Base-by-base conservation (phyloP, 2,797 vertebrate genomes). In the Mycteria americana region DNA sequence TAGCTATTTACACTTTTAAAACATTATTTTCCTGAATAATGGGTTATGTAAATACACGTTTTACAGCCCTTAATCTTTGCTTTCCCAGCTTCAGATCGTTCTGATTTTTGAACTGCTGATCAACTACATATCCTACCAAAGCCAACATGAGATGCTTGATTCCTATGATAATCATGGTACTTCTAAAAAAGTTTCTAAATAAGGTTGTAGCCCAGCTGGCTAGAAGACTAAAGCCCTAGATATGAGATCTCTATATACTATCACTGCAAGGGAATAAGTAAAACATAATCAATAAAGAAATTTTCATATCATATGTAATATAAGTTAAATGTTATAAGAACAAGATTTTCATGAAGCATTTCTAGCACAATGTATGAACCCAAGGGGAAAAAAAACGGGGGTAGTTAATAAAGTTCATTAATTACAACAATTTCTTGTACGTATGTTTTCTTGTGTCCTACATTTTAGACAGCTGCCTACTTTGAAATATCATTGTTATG, bases 391-490 rank as follows among this genome's bases (percentile, higher is more conserved):
- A 11, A 11, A 23, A n/a, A 24, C 76, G 75, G 30, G 17, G 86
- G 45, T 69, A 53, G 30, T 82, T 91, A 73, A 85, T 82, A 63
- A 75, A 41, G 41, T 46, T 91, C 30, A 45, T 86, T 89, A 91
- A 88, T 95, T 84, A 51, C 9, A 59, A 48, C 37, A 70, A 19
- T 77, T 70, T 92, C 35, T 80, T 85, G 19, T 7, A 33, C 35
- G 23, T 68, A 51, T 56, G 30, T 73, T 91, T 95, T 81, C 51
- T n/a, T 30, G 33, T 69, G 45, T 85, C 76, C 73, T 93, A 53
- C 69, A 94, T 94, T 96, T 89, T 48, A 89, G 76, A 56, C 22
- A 86, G 59, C 37, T 86, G 62, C 54, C 63, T 88, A 10, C 7
- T 86, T 87, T 83, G 41, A 89, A 53, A 39, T 10, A 48, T 30